Evolutionary conservation across 2,888 invertebrate species (phyloP).

Genomic region (Penaeus monodon): DNA sequence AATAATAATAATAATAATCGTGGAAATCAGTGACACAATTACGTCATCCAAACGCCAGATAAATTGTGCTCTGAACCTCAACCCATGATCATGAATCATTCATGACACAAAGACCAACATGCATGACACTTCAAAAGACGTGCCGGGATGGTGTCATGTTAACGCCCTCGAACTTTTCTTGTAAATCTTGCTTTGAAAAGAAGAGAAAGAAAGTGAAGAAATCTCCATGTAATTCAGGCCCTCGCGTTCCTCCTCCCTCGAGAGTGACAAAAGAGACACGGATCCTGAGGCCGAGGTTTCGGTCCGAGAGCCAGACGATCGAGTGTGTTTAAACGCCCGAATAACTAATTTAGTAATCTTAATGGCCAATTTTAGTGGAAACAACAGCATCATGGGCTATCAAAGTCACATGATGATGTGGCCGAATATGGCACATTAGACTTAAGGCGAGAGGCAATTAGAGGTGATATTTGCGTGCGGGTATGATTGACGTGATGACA

Average conservation of each 20-base stretch:
- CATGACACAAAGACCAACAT: too few species aligned
- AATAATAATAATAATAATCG: too few species aligned
- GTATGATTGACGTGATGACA: slow-evolving; percentile 39
- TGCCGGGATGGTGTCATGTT: too few species aligned
- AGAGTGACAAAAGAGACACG: not conserved
- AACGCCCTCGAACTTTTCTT: too few species aligned
- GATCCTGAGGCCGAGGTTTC: not conserved
- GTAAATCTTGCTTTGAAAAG: too few species aligned
- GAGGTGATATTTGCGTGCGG: slow-evolving; percentile 35
- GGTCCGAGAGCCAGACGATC: not conserved
- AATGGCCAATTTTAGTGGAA: slow-evolving; percentile 15
- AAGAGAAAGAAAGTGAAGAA: too few species aligned
- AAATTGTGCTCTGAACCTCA: too few species aligned
- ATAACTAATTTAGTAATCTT: slow-evolving; percentile 26
- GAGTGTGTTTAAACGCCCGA: slow-evolving; percentile 10
- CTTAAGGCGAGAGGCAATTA: slow-evolving; percentile 26
- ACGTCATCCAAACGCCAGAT: too few species aligned
- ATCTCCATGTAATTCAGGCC: too few species aligned
- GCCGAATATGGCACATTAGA: slow-evolving; percentile 15
- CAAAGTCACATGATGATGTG: slow-evolving; percentile 15
- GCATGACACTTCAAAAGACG: too few species aligned
- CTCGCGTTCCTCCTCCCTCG: not conserved
- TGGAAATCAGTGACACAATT: too few species aligned
- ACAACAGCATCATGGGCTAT: slow-evolving; percentile 13
- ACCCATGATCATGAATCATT: too few species aligned